Percentiles rank a stretch among this genome's conserved stretches.
Conservation (phyloP, 2,797 vertebrate genomes). For the Apogon talboti region DNA sequence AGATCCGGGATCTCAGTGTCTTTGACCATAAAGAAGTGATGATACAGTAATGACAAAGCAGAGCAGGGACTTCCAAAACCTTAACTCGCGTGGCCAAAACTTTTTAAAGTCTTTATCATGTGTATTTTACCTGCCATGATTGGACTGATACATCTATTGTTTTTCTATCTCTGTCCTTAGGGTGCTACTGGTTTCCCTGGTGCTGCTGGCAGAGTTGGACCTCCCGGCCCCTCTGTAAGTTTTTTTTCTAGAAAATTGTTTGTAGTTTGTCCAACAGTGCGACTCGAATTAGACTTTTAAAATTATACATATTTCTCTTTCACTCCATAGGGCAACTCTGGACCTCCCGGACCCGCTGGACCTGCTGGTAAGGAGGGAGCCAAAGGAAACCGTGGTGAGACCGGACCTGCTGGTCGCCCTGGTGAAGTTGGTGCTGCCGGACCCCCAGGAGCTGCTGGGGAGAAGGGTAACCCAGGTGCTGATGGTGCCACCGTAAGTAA, state of each 20-base stretch:
- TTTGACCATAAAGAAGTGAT: background rate
- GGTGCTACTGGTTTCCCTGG: constrained; percentile 99
- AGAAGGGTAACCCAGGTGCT: constrained; percentile 91
- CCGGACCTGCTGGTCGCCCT: constrained; percentile 91
- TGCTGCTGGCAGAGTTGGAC: constrained; percentile 95
- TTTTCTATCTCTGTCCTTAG: constrained; percentile 72
- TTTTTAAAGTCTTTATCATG: background rate
- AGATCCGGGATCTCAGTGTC: background rate
- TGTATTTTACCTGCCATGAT: background rate
- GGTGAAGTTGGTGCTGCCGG: constrained; percentile 92
- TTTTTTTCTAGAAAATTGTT: background rate
- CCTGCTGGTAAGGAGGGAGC: constrained; percentile 92
- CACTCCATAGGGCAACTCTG: constrained; percentile 88
- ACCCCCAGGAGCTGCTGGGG: constrained; percentile 88
- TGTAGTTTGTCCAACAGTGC: background rate
- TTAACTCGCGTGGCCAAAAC: too few relatives aligned
- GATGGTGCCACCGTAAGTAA: constrained; percentile 91
- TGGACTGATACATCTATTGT: background rate
- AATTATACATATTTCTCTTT: background rate
- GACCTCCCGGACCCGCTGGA: constrained; percentile 90
- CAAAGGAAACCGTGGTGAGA: constrained; percentile 97
- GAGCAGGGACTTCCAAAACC: background rate
- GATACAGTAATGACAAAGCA: background rate
- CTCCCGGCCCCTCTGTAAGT: constrained; percentile 96
- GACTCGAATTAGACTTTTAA: background rate